Conservation (phyloP, 1,140 invertebrate genomes). For the Calosoma granatense region DNA sequence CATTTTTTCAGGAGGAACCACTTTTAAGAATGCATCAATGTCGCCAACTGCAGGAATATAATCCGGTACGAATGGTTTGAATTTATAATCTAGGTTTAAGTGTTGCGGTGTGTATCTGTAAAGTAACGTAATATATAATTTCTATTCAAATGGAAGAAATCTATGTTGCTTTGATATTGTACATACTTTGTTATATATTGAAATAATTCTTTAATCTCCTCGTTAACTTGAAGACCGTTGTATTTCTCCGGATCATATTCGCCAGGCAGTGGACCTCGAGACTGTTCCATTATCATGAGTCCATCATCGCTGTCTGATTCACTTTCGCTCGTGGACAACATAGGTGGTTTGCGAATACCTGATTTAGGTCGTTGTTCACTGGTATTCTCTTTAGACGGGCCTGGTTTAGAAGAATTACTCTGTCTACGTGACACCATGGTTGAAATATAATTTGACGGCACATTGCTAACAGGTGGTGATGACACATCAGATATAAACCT, state of each 20-base stretch:
- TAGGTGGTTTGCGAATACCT: neutral
- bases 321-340: constrained; percentile 12
- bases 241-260: constrained; percentile 79
- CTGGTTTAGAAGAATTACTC: neutral
- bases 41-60: constrained; percentile 97
- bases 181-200: constrained; percentile 79
- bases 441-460: neutral
- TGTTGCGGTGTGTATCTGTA: constrained; percentile 83
- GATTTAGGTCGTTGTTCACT: neutral
- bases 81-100: constrained; percentile 79
- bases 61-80: constrained; percentile 92
- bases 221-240: constrained; percentile 68
- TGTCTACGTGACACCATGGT: neutral
- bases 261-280: constrained; percentile 27
- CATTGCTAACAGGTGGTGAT: neutral
- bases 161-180: neutral
- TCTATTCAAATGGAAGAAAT: neutral
- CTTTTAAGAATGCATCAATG: constrained; percentile 95
- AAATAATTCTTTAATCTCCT: constrained; percentile 87
- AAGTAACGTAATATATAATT: constrained; percentile 16
- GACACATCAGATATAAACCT: constrained; percentile 4
- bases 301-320: constrained; percentile 14
- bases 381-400: neutral
- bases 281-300: constrained; percentile 4
- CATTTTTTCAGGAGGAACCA: constrained; percentile 60